Evolutionary conservation across 2,113 vertebrate genomes (phyloP).

Genomic region (Pteruthius melanotis): DNA sequence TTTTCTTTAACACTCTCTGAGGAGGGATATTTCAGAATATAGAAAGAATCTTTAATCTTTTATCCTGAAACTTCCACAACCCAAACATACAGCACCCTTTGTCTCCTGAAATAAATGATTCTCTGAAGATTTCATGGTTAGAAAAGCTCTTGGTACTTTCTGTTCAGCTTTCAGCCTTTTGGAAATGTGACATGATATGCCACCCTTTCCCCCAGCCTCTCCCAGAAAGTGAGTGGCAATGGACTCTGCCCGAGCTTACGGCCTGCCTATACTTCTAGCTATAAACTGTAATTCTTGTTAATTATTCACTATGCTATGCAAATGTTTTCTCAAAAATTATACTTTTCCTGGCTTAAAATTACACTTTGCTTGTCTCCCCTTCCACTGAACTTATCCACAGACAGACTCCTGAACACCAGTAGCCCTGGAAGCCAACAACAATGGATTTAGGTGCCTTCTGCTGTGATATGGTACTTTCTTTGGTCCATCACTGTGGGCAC

Average conservation of each 20-base stretch:
- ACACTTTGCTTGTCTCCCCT: neutral
- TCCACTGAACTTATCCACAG: neutral
- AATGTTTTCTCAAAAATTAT: neutral
- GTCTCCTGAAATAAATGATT: neutral
- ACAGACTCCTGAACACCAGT: neutral
- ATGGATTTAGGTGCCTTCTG: neutral
- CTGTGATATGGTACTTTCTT: neutral
- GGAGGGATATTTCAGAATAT: constrained; percentile 13
- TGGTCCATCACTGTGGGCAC: neutral
- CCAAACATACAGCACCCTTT: neutral
- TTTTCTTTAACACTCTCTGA: neutral
- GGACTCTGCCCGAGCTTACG: neutral
- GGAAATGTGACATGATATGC: neutral
- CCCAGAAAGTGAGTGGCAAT: neutral
- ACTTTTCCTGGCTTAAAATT: neutral
- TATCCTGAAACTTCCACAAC: neutral
- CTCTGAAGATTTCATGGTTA: neutral
- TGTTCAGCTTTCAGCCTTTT: neutral
- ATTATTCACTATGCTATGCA: neutral
- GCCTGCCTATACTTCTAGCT: neutral
- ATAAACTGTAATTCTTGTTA: neutral
- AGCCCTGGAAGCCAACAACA: neutral
- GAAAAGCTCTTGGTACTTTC: neutral
- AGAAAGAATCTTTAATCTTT: constrained; percentile 25
- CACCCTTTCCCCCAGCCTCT: neutral